A percentile compares a stretch with the other conserved stretches of the same genome.
These are phyloP conservation scores for Clunio marinus DNA, from an alignment of 2,888 invertebrate species.

Conservation along the genomic window DNA sequence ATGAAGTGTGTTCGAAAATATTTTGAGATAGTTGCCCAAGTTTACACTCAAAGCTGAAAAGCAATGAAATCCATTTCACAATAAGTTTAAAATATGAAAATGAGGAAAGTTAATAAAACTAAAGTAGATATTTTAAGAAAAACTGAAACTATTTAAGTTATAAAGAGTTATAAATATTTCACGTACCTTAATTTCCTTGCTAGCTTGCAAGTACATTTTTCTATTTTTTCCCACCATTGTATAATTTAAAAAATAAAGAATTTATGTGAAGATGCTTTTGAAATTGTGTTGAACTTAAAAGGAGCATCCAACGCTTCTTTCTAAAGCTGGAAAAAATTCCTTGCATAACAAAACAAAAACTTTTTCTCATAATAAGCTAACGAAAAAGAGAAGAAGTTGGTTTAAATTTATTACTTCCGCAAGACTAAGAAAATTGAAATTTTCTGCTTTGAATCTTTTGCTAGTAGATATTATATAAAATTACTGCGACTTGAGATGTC, in stretches of 20 bases:
- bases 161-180: neutral
- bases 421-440: slow-evolving; percentile 1
- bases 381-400: neutral
- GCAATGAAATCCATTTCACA: no score
- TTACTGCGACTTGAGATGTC: neutral
- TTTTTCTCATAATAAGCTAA: neutral
- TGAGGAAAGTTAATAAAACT: no score
- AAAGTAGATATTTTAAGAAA: no score
- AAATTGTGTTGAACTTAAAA: neutral
- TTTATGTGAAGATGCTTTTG: neutral
- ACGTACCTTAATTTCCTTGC: neutral
- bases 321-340: neutral
- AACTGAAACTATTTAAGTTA: no score
- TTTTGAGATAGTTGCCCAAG: no score
- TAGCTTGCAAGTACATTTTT: neutral
- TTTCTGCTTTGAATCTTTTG: no score
- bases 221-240: neutral
- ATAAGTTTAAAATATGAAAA: no score
- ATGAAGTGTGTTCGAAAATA: no score
- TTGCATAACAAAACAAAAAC: neutral
- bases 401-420: neutral
- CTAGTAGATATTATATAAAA: neutral
- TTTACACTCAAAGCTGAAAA: no score
- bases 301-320: no score
- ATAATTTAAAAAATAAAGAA: neutral